Base-by-base conservation (phyloP, 2,888 invertebrate genomes). In the Platycheirus rosarum region DNA sequence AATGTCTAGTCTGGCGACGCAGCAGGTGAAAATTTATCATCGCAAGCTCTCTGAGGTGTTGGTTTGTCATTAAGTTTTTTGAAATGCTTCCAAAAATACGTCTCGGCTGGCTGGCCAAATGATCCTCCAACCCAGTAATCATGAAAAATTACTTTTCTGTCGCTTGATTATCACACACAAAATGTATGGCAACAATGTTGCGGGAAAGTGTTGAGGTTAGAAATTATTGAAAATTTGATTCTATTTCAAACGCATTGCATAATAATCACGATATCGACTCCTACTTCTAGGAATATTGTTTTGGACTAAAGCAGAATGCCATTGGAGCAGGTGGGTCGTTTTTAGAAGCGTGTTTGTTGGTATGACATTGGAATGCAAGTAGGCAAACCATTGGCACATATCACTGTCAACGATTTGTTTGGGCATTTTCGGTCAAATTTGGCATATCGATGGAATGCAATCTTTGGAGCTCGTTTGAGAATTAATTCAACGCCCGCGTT, bases 401-500 rank as follows among this genome's bases (percentile, higher is more conserved):
- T 79, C 20, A 37, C 69, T 60, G 6, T 75, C 49, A 60, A 51
- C 29, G 32, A 74, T 74, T 79, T 75, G 51, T 51, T 65, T 79
- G 37, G 20, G 23, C 78, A 62, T 75, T 48, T 51, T 65, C 75
- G 37, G 20, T 40, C 78, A 62, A 65, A 80, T 75, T 76, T 60
- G 76, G 75, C 69, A 57, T 76, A 80, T 80, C 79, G 20, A 37
- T 35, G 51, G 65, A 65, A 51, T 63, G 32, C 8, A 60, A 80
- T 80, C 79, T 63, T 46, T 51, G 14, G 35, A 62, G 75, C 44
- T 51, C 60, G 78, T 77, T 57, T 65, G 49, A 42, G 75, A 80
- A 60, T 60, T 49, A 51, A 79, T 65, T 60, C 57, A 51, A 69
- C 69, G 75, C 77, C 73, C 74, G 53, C 77, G 23, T 78, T 78